phyloP scores from a whole-genome alignment of 2,888 invertebrate species.

The Leptinotarsa rubiginosa region DNA sequence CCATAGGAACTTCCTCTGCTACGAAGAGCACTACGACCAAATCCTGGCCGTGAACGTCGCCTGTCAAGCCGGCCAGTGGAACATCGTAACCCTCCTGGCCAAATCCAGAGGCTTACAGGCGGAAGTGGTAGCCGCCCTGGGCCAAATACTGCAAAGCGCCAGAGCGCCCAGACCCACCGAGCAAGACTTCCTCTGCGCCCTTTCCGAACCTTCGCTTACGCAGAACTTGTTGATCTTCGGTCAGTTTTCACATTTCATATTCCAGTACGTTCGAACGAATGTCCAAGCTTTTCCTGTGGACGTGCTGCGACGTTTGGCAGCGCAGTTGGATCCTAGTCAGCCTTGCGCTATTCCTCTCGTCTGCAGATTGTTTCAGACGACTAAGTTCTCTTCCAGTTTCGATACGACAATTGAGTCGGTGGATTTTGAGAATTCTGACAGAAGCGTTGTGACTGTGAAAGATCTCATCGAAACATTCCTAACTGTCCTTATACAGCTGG shows the following conservation, averaged over 20 bases:
- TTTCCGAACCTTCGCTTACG: conserved; percentile 63
- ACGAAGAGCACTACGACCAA: conserved; percentile 75
- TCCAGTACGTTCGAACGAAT: conserved; percentile 59
- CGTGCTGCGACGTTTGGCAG: conserved; percentile 67
- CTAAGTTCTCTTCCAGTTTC: conserved; percentile 64
- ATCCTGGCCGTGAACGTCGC: conserved; percentile 73
- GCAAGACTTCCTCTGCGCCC: conserved; percentile 59
- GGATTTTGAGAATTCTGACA: conserved; percentile 63
- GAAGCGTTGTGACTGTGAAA: conserved; percentile 57
- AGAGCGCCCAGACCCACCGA: conserved; percentile 56
- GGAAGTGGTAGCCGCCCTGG: conserved; percentile 70
- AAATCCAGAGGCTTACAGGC: conserved; percentile 69
- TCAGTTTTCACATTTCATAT: conserved; percentile 59
- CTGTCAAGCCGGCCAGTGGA: conserved; percentile 74
- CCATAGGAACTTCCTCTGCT: conserved; percentile 70
- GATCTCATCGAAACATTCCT: conserved; percentile 70
- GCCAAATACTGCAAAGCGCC: conserved; percentile 66
- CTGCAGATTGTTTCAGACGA: conserved; percentile 59
- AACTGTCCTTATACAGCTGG: conserved; percentile 66
- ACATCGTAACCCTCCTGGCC: conserved; percentile 68
- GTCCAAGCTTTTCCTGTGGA: conserved; percentile 58
- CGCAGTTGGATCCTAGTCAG: conserved; percentile 74
- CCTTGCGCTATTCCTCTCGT: conserved; percentile 68
- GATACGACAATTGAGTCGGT: conserved; percentile 69
- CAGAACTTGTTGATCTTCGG: conserved; percentile 62